Percentiles rank a stretch among this genome's conserved stretches.
Conservation (phyloP, 2,888 invertebrate genomes). For the Ennomos erosarius region DNA sequence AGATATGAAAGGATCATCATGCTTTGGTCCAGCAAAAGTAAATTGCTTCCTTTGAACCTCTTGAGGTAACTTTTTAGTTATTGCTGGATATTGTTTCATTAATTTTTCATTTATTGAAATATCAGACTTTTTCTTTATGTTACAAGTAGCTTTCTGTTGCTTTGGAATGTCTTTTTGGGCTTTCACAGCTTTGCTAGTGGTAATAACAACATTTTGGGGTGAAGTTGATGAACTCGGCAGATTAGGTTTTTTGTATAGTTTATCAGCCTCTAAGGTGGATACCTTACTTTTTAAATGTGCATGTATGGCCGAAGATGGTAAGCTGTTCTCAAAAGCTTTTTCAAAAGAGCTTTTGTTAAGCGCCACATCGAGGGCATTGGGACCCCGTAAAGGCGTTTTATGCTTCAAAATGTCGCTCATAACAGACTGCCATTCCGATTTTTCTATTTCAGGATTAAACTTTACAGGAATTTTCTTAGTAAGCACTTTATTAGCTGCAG, state of each 20-base stretch:
- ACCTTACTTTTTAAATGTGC: not conserved
- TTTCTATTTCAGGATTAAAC: conserved; percentile 22
- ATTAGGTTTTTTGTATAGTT: conserved; percentile 4
- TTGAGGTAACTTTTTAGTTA: conserved; percentile 20
- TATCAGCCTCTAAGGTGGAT: not conserved
- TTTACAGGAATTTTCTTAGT: conserved; percentile 23
- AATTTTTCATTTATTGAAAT: conserved; percentile 4
- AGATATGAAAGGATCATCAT: conserved; percentile 65
- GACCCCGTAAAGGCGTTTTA: conserved; percentile 71
- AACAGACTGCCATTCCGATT: conserved; percentile 66
- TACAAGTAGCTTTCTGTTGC: conserved; percentile 1
- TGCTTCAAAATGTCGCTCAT: conserved; percentile 68
- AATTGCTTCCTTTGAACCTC: conserved; percentile 46
- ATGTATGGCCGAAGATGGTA: conserved; percentile 44
- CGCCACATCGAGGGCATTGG: conserved; percentile 66
- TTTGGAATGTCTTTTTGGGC: not conserved
- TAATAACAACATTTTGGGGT: conserved; percentile 10
- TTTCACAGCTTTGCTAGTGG: conserved; percentile 16
- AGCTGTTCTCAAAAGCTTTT: conserved; percentile 45
- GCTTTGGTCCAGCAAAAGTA: conserved; percentile 42
- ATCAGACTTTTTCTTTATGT: conserved; percentile 21
- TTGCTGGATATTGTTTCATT: conserved; percentile 1
- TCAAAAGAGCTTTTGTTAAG: conserved; percentile 59
- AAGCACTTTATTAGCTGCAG: conserved; percentile 16
- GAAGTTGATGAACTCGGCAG: conserved; percentile 3